phyloP scores from a whole-genome alignment of 2,113 vertebrate species.

The Nansenia antarctica region DNA sequence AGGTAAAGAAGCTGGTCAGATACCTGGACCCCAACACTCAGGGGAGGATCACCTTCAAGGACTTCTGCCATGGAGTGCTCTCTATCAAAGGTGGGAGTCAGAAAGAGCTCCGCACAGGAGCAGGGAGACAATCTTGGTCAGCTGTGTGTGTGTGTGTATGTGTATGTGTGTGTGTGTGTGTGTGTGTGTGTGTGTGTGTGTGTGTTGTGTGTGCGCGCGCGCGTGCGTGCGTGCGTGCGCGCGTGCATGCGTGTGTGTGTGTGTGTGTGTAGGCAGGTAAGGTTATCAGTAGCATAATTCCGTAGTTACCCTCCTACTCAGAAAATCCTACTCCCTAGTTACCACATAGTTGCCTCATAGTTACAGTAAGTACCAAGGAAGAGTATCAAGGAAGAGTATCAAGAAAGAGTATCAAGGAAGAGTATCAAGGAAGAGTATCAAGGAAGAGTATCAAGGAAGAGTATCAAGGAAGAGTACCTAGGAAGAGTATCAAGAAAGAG shows the following conservation, averaged over 20 bases:
- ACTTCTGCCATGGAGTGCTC: constrained; percentile 93
- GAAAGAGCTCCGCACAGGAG: not conserved
- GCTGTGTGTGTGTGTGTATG: not conserved
- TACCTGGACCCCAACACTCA: constrained; percentile 90
- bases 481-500: too few relatives aligned
- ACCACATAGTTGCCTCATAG: not conserved
- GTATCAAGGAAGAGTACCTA: too few relatives aligned
- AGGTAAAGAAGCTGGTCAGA: constrained; percentile 90
- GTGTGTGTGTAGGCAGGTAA: not conserved
- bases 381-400: not conserved
- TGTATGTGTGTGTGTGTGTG: not conserved
- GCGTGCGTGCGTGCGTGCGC: not conserved
- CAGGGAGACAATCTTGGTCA: not conserved
- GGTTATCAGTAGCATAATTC: not conserved
- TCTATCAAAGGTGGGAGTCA: constrained; percentile 88
- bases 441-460: too few relatives aligned
- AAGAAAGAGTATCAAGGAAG: not conserved
- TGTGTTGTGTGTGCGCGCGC: not conserved
- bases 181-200: not conserved
- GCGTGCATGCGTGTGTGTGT: not conserved
- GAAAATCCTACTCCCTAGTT: not conserved
- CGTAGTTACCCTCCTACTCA: not conserved
- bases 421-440: too few relatives aligned
- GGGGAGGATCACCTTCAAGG: constrained; percentile 93
- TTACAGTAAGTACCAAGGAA: too few relatives aligned